Conservation (phyloP, 2,113 vertebrate genomes). For the Microtus montanus region DNA sequence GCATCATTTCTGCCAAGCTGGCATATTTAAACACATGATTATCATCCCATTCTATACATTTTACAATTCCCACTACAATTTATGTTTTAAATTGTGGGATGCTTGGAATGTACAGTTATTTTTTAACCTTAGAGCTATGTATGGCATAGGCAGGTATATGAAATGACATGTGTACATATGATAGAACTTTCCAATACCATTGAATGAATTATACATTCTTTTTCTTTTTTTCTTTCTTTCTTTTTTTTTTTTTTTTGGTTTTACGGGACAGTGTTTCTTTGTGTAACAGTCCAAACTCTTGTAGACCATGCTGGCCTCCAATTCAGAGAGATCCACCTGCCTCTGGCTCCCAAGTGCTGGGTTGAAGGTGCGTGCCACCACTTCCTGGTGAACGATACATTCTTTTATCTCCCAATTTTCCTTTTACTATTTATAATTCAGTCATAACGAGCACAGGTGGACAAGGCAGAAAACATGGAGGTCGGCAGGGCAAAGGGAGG, state of each 20-base stretch:
- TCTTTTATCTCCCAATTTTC: background rate
- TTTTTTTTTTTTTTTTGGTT: background rate
- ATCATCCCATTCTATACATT: background rate
- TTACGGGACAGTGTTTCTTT: no score
- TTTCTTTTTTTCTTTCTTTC: background rate
- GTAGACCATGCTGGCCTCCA: no score
- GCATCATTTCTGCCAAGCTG: background rate
- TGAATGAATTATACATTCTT: background rate
- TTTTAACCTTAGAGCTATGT: conserved; percentile 14
- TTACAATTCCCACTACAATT: background rate
- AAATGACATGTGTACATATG: background rate
- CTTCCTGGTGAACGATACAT: no score
- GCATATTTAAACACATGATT: background rate
- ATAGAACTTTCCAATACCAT: background rate
- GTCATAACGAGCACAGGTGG: background rate
- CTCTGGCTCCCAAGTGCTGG: no score
- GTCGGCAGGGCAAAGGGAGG: background rate
- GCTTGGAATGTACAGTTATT: background rate
- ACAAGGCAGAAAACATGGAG: background rate
- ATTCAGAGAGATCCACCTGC: no score
- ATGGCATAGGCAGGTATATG: background rate
- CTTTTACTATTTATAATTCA: background rate
- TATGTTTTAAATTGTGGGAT: background rate
- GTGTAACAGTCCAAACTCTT: no score
- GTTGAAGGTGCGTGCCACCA: no score